These are phyloP conservation scores for Sebastes fasciatus DNA, from an alignment of 2,113 vertebrate genomes.

Conservation along the genomic window DNA sequence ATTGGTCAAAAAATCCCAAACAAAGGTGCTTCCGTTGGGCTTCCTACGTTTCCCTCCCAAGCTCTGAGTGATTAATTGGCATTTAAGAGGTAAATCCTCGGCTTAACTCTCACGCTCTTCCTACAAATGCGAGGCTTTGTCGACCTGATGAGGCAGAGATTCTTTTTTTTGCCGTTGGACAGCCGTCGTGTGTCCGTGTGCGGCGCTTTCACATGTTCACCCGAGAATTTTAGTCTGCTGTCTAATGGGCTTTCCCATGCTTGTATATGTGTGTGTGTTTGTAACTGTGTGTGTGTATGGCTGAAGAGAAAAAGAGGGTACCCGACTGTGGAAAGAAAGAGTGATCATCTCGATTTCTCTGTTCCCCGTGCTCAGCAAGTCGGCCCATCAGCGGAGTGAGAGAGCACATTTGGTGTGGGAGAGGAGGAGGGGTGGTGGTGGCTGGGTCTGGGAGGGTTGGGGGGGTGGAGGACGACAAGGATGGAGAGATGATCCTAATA, in stretches of 20 bases:
- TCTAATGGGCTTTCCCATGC: neutral
- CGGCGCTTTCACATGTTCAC: neutral
- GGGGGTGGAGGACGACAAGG: constrained; percentile 14
- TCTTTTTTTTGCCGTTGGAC: constrained; percentile 27
- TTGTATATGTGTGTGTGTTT: neutral
- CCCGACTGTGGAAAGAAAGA: constrained; percentile 49
- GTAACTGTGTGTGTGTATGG: constrained; percentile 1
- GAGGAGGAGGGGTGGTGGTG: neutral
- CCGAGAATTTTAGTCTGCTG: neutral
- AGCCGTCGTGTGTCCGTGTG: neutral
- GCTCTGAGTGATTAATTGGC: constrained; percentile 69
- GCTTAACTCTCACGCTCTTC: constrained; percentile 56
- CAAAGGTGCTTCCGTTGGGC: constrained; percentile 7
- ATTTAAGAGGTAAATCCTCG: constrained; percentile 65
- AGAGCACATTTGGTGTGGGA: neutral
- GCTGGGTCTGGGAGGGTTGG: neutral
- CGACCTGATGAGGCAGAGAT: constrained; percentile 26
- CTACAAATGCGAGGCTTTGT: constrained; percentile 60
- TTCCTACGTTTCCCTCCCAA: constrained; percentile 21
- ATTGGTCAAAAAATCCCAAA: neutral
- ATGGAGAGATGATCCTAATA: constrained; percentile 52
- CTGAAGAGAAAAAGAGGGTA: neutral
- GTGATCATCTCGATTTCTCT: constrained; percentile 48
- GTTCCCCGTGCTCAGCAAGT: constrained; percentile 65
- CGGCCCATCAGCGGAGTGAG: constrained; percentile 38